Conservation (phyloP, 2,113 vertebrate genomes). For the Lanius collurio region DNA sequence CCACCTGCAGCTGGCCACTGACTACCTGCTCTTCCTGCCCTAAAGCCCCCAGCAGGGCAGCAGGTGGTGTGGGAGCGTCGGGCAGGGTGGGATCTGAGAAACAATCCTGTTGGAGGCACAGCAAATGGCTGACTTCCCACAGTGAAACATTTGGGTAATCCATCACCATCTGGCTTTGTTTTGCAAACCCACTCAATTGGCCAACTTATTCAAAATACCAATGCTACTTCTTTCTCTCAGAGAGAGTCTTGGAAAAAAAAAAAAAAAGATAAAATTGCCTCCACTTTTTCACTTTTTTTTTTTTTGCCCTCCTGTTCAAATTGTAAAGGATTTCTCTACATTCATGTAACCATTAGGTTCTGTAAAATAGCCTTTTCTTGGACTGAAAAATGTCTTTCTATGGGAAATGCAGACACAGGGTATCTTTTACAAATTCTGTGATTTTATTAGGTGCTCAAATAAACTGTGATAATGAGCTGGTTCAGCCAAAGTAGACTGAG, state of each 20-base stretch:
- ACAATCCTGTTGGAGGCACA: neutral
- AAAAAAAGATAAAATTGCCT: neutral
- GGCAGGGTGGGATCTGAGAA: neutral
- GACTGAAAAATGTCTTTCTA: neutral
- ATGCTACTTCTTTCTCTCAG: neutral
- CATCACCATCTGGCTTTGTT: conserved; percentile 53
- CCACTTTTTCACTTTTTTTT: too few species aligned
- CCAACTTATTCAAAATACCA: conserved; percentile 7
- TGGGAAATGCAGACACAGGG: neutral
- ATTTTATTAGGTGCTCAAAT: neutral
- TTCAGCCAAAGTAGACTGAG: neutral
- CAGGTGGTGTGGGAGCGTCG: neutral
- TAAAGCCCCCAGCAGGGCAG: neutral
- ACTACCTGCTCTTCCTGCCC: fast-evolving
- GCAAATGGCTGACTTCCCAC: conserved; percentile 6
- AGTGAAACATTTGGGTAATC: conserved; percentile 26
- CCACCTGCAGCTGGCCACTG: neutral
- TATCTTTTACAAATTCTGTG: neutral
- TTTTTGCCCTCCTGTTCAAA: fast-evolving
- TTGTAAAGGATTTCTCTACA: neutral
- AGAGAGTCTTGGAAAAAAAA: neutral
- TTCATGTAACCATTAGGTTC: neutral
- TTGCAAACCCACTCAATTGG: conserved; percentile 38
- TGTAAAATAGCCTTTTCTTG: neutral
- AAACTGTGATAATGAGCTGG: neutral